A percentile compares a stretch with the other conserved stretches of the same genome.
phyloP scores from a whole-genome alignment of 2,797 vertebrate species.

The Falco naumanni region DNA sequence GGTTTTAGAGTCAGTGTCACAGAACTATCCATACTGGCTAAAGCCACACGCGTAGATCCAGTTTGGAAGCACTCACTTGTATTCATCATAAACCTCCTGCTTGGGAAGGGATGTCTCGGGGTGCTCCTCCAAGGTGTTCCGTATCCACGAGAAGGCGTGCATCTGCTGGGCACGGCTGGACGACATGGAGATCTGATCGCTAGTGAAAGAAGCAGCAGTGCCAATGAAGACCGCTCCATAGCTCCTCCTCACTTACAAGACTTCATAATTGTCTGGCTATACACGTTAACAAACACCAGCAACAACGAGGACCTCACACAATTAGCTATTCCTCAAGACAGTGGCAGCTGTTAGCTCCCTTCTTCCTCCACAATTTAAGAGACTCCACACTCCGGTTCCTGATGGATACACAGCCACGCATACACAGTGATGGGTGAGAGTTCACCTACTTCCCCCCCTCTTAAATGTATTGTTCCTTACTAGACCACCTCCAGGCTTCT shows the following conservation, averaged over 20 bases:
- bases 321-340: not conserved
- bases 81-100: slow-evolving; percentile 98
- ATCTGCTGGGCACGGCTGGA: slow-evolving; percentile 97
- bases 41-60: accelerated
- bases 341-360: not conserved
- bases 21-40: not conserved
- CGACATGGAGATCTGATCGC: slow-evolving; percentile 92
- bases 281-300: not conserved
- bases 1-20: not conserved
- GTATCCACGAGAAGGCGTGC: slow-evolving; percentile 98
- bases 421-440: not conserved
- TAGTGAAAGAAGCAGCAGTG: slow-evolving; percentile 56
- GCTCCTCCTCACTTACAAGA: not conserved
- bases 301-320: not conserved
- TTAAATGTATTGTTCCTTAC: not conserved
- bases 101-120: slow-evolving; percentile 98
- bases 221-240: not conserved
- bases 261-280: not conserved
- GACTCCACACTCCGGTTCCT: not conserved
- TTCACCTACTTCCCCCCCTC: not conserved
- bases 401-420: accelerated
- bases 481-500: not conserved
- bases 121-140: slow-evolving; percentile 95
- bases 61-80: slow-evolving; percentile 86
- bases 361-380: not conserved